Percentiles rank a stretch among this genome's conserved stretches.
These are phyloP conservation scores for Epizoanthus rinbou DNA, from an alignment of 92 coral and sea anemone genomes.

Conservation along the genomic window DNA sequence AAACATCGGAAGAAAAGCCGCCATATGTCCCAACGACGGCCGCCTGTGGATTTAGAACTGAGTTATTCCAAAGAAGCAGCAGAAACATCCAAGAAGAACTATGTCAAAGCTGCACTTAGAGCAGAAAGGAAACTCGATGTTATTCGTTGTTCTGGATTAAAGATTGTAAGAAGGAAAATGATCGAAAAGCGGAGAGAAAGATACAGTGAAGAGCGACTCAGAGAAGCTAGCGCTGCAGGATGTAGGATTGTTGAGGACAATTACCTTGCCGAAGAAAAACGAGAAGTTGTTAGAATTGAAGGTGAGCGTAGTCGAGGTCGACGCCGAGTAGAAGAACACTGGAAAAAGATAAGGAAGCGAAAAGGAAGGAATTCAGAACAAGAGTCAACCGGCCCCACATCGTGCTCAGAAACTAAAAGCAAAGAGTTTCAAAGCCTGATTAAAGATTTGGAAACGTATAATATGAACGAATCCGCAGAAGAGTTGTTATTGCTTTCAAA, in stretches of 20 bases:
- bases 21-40: background rate
- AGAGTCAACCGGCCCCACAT: background rate
- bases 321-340: constrained; percentile 30
- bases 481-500: constrained; percentile 15
- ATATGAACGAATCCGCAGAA: constrained; percentile 1
- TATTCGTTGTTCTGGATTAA: constrained; percentile 8
- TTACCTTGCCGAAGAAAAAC: constrained; percentile 25
- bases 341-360: constrained; percentile 22
- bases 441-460: constrained; percentile 26
- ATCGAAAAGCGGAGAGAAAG: constrained; percentile 13
- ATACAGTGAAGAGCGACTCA: background rate
- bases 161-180: constrained; percentile 1
- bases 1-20: background rate
- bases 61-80: constrained; percentile 3
- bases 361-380: background rate
- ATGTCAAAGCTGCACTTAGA: constrained; percentile 16
- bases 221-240: background rate
- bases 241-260: background rate
- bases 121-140: constrained; percentile 20
- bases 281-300: constrained; percentile 22
- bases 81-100: constrained; percentile 26
- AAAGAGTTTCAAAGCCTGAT: constrained; percentile 17
- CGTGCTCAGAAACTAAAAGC: background rate
- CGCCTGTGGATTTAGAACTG: constrained; percentile 8
- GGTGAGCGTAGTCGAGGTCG: constrained; percentile 30